Base-by-base conservation (phyloP, 37 sponge, comb jelly and placozoan species). In the Ianthella basta region DNA sequence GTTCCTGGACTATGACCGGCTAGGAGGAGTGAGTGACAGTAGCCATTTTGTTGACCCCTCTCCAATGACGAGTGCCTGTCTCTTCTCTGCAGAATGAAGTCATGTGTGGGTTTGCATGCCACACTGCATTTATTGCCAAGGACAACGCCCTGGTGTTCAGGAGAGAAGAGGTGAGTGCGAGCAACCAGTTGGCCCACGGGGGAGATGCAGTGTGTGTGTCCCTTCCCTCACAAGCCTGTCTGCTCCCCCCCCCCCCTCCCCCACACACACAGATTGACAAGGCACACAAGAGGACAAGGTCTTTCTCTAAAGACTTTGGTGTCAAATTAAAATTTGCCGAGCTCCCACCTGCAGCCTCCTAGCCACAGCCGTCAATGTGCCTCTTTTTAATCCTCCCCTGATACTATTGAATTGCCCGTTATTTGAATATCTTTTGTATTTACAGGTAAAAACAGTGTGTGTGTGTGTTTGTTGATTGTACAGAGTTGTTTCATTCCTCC, bases 191-290 rank as follows among this genome's bases (percentile, higher is more conserved):
- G 12, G 59, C 6, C 24, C 60, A 56, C 23, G n/a, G n/a, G n/a
- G n/a, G n/a, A n/a, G n/a, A n/a, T n/a, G n/a, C n/a, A n/a, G n/a
- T n/a, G n/a, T n/a, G n/a, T n/a, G n/a, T n/a, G n/a, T n/a, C n/a
- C n/a, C n/a, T n/a, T n/a, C n/a, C n/a, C n/a, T n/a, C n/a, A n/a
- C n/a, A n/a, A n/a, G n/a, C n/a, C n/a, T n/a, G n/a, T n/a, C n/a
- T n/a, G n/a, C n/a, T n/a, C n/a, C n/a, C n/a, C n/a, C n/a, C n/a
- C n/a, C n/a, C n/a, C n/a, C n/a, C n/a, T n/a, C n/a, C n/a, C n/a
- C n/a, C n/a, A n/a, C n/a, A n/a, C 20, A 24, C n/a, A 15, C 27
- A 86, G 86, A 82, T 86, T 18, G 86, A 86, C 57, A 41, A 68
- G 8, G 86, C 86, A 19, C 56, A 25, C 80, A 78, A 86, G 54